Evolutionary conservation across 2,797 vertebrate species (phyloP).

Genomic region (Zenarchopterus dispar): DNA sequence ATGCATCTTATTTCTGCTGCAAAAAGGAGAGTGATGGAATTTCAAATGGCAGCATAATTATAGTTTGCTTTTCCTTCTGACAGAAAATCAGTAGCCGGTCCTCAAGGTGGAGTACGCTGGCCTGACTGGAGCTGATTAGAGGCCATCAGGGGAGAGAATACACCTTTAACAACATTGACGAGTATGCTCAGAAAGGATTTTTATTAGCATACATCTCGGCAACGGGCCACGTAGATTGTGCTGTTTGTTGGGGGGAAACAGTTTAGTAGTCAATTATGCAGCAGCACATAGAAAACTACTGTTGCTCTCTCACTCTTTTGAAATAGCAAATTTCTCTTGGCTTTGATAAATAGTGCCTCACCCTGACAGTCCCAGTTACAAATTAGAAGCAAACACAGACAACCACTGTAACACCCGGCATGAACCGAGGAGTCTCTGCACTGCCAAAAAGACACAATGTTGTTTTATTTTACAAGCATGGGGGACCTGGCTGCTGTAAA

Average conservation of each 20-base stretch:
- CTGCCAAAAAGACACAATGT: no score
- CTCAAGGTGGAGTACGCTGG: slow-evolving; percentile 75
- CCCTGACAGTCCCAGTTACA: slow-evolving; percentile 38
- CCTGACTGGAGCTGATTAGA: slow-evolving; percentile 78
- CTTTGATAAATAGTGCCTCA: slow-evolving; percentile 40
- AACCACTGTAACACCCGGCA: slow-evolving; percentile 4
- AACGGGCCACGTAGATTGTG: slow-evolving; percentile 34
- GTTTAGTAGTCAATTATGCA: slow-evolving; percentile 61
- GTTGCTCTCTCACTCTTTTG: slow-evolving; percentile 30
- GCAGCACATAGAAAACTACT: slow-evolving; percentile 29
- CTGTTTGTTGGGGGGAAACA: slow-evolving; percentile 36
- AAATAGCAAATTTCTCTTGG: slow-evolving; percentile 19
- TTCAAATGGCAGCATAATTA: slow-evolving; percentile 84
- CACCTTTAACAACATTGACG: slow-evolving; percentile 73
- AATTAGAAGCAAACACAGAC: slow-evolving; percentile 25
- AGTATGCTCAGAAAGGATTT: slow-evolving; percentile 28
- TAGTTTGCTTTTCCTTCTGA: slow-evolving; percentile 73
- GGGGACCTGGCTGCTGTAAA: no score
- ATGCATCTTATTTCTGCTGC: slow-evolving; percentile 70
- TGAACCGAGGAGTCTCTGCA: no score
- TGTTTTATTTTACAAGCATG: no score
- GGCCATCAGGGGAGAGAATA: slow-evolving; percentile 73
- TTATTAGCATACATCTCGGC: slow-evolving; percentile 61
- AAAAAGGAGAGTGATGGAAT: slow-evolving; percentile 76
- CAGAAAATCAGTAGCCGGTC: slow-evolving; percentile 82